Evolutionary conservation across 2,888 invertebrate species (phyloP).

Genomic region (Ptilodon capucinus): DNA sequence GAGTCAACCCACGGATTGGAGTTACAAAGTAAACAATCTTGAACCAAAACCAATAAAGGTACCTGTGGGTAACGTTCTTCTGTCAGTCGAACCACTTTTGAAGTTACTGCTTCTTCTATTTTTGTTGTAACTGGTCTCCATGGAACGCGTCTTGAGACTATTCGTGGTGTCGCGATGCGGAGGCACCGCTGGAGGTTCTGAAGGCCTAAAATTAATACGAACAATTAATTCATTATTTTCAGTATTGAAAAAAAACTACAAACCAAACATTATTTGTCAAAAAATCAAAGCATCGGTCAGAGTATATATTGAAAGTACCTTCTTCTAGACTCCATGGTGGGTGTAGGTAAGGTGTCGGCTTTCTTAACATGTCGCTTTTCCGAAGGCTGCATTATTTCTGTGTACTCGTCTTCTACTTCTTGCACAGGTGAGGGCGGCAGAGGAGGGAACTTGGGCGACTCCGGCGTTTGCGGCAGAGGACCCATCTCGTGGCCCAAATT

Average conservation of each 20-base stretch:
- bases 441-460: conserved; percentile 86
- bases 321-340: conserved; percentile 73
- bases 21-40: too few species aligned
- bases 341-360: conserved; percentile 82
- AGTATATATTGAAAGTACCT: conserved; percentile 54
- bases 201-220: conserved; percentile 53
- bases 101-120: conserved; percentile 81
- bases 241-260: too few species aligned
- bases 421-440: conserved; percentile 92
- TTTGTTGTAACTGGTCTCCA: conserved; percentile 90
- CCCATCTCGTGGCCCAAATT: conserved; percentile 70
- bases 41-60: conserved; percentile 1
- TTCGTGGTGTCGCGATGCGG: conserved; percentile 87
- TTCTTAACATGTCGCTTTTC: conserved; percentile 75
- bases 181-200: conserved; percentile 87
- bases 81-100: conserved; percentile 84
- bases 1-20: too few species aligned
- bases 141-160: conserved; percentile 92
- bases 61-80: conserved; percentile 89
- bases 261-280: too few species aligned
- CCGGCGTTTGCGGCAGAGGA: conserved; percentile 75
- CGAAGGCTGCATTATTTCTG: conserved; percentile 83
- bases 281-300: too few species aligned
- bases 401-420: conserved; percentile 89
- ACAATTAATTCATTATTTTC: too few species aligned